Percentiles rank a stretch among this genome's conserved stretches.
These are phyloP conservation scores for Trigoniulus corallinus DNA, from an alignment of 1,140 invertebrate species.

Conservation along the genomic window DNA sequence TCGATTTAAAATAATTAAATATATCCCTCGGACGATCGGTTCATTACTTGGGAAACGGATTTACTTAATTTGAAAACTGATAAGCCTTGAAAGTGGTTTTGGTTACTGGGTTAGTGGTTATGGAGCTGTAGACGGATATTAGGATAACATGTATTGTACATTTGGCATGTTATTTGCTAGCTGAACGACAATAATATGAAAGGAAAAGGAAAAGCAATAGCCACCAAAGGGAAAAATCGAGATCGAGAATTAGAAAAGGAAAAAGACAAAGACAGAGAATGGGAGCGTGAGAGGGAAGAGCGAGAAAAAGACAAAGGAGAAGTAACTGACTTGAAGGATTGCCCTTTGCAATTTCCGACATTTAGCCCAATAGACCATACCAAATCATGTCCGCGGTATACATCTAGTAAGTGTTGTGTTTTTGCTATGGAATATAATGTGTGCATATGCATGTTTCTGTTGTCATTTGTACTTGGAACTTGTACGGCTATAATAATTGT, in stretches of 20 bases:
- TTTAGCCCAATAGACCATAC: slow-evolving; percentile 25
- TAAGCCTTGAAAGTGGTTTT: too few species aligned
- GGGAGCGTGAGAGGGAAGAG: background rate
- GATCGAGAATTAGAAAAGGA: background rate
- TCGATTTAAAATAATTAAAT: too few species aligned
- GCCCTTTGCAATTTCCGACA: slow-evolving; percentile 27
- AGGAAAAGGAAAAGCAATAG: slow-evolving; percentile 14
- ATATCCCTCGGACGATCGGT: too few species aligned
- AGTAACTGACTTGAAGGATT: slow-evolving; percentile 20
- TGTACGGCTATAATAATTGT: slow-evolving; percentile 36
- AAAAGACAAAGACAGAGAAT: too few species aligned
- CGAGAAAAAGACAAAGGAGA: slow-evolving; percentile 4
- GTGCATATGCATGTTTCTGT: slow-evolving; percentile 21
- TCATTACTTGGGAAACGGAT: too few species aligned
- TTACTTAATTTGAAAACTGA: too few species aligned
- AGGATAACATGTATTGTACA: too few species aligned
- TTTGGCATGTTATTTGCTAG: background rate
- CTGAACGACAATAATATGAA: slow-evolving; percentile 11
- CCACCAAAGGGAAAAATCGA: slow-evolving; percentile 4
- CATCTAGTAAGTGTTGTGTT: slow-evolving; percentile 19
- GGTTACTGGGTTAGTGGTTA: too few species aligned
- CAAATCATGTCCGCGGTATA: slow-evolving; percentile 23
- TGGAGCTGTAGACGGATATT: too few species aligned
- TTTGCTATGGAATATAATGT: background rate
- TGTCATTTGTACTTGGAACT: too few species aligned